Evolutionary conservation across 1,140 invertebrate species (phyloP), one percentile per base, ranked within the genome.

Genomic region (Adoxophyes honmai): DNA sequence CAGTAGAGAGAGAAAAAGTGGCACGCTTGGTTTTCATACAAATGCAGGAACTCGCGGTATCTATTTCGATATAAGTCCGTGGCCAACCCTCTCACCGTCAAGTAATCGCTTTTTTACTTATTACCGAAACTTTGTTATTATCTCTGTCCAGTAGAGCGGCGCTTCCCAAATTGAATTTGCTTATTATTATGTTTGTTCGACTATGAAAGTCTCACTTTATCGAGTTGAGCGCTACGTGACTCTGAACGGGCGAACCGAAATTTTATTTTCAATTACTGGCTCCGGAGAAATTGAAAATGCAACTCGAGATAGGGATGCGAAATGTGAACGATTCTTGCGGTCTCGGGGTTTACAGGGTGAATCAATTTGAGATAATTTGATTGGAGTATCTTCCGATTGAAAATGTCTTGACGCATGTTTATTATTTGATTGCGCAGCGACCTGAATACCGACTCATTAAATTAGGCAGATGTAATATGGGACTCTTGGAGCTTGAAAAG

Each of bases 91-190:
- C n/a, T 2, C 16, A 18, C 18, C 18, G 3, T 21, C 42, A n/a
- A 48, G n/a, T 5, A 48, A 48, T 11, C n/a, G 5, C 15, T 33
- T 48, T 48, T 48, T 48, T 48, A 28, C 16, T 28, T n/a, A 28
- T 28, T 7, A n/a, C 18, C n/a, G 10, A 48, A 42, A 42, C 36
- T 55, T 52, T 18, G 57, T 60, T 66, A 63, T 58, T 66, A 66
- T 59, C 59, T 52, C 28, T 36, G 54, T 59, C 52, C 61, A 55
- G 33, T n/a, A 38, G 37, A 36, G 55, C 54, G 54, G 39, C 44
- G 44, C 59, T 65, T 55, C 52, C 36, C 39, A 66, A 69, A 69
- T 66, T 63, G 60, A 69, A 69, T 69, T 66, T 54, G 60, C 58
- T 61, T 69, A 69, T 66, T 60, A 69, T 66, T 65, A 59, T 61